A percentile compares a stretch with the other conserved stretches of the same genome.
Conservation (phyloP, 1,140 invertebrate genomes). For the Scaptomyza montana region DNA sequence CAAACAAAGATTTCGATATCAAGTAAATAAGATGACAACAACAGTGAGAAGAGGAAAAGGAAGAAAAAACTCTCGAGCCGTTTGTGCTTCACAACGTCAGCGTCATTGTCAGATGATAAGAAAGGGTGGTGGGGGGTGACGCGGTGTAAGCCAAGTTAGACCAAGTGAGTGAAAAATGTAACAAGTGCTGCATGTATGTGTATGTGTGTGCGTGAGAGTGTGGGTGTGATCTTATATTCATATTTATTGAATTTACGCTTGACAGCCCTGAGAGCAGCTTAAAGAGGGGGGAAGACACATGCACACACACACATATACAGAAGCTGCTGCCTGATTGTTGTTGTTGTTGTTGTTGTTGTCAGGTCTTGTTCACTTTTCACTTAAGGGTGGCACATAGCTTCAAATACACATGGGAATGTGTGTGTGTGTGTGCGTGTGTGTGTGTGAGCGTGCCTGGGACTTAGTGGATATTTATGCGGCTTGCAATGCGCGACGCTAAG, state of each 20-base stretch:
- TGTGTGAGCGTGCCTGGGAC: constrained; percentile 42
- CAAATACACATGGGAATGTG: constrained; percentile 18
- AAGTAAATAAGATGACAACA: constrained; percentile 61
- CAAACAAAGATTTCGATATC: constrained; percentile 78
- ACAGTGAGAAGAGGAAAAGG: constrained; percentile 13
- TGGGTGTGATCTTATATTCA: constrained; percentile 73
- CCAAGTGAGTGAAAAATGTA: constrained; percentile 79
- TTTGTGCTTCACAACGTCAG: constrained; percentile 48
- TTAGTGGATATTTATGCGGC: constrained; percentile 81
- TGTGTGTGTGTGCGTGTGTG: constrained; percentile 1
- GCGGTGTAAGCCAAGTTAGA: constrained; percentile 74
- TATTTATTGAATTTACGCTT: constrained; percentile 83
- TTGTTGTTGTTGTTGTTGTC: constrained; percentile 29
- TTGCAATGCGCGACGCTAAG: constrained; percentile 62
- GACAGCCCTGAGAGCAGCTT: constrained; percentile 75
- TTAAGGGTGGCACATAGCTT: constrained; percentile 62
- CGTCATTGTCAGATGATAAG: constrained; percentile 44
- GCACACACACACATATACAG: constrained; percentile 19
- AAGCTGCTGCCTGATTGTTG: constrained; percentile 18
- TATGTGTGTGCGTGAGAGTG: constrained; percentile 1
- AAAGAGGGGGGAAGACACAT: constrained; percentile 40
- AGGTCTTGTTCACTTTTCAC: constrained; percentile 58
- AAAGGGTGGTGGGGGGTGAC: not conserved
- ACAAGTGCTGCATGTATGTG: constrained; percentile 55
- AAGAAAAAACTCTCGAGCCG: constrained; percentile 30